Evolutionary conservation across 2,797 vertebrate genomes (phyloP).

Genomic region (Selene dorsalis): DNA sequence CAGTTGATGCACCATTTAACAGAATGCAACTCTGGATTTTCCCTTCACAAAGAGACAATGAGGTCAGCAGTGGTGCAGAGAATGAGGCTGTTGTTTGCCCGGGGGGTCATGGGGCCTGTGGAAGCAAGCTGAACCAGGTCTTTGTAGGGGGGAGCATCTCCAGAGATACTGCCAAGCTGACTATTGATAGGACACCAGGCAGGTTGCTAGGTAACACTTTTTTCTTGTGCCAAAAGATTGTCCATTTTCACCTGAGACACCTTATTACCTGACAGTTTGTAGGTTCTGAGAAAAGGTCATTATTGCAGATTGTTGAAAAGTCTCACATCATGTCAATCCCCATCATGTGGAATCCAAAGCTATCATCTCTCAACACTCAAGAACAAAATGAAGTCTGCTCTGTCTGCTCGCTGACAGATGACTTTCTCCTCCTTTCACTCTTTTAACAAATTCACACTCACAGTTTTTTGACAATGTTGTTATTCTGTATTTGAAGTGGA

Average conservation of each 20-base stretch:
- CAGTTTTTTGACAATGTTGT: slow-evolving; percentile 13
- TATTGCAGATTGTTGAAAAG: slow-evolving; percentile 88
- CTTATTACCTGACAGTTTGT: slow-evolving; percentile 76
- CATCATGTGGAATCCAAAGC: slow-evolving; percentile 73
- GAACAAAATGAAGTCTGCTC: slow-evolving; percentile 72
- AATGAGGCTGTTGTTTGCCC: slow-evolving; percentile 88
- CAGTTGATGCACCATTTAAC: slow-evolving; percentile 76
- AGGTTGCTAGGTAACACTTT: slow-evolving; percentile 77
- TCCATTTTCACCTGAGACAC: slow-evolving; percentile 63
- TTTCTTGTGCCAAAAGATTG: slow-evolving; percentile 79
- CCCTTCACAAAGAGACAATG: slow-evolving; percentile 88
- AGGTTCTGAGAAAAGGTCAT: slow-evolving; percentile 80
- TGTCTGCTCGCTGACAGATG: slow-evolving; percentile 67
- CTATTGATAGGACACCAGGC: slow-evolving; percentile 72
- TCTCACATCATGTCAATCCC: slow-evolving; percentile 72
- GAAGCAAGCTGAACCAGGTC: slow-evolving; percentile 82
- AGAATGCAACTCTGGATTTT: slow-evolving; percentile 88
- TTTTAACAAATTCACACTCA: slow-evolving; percentile 36
- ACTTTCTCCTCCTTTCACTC: slow-evolving; percentile 52
- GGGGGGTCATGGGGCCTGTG: slow-evolving; percentile 80
- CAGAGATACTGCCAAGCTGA: slow-evolving; percentile 79
- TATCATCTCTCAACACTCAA: slow-evolving; percentile 72
- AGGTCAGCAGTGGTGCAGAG: slow-evolving; percentile 87
- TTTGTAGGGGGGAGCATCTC: slow-evolving; percentile 83
- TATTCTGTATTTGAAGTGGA: slow-evolving; percentile 27